These are phyloP conservation scores for Drosophila rubida DNA, from an alignment of 2,888 invertebrate genomes.

Conservation along the genomic window DNA sequence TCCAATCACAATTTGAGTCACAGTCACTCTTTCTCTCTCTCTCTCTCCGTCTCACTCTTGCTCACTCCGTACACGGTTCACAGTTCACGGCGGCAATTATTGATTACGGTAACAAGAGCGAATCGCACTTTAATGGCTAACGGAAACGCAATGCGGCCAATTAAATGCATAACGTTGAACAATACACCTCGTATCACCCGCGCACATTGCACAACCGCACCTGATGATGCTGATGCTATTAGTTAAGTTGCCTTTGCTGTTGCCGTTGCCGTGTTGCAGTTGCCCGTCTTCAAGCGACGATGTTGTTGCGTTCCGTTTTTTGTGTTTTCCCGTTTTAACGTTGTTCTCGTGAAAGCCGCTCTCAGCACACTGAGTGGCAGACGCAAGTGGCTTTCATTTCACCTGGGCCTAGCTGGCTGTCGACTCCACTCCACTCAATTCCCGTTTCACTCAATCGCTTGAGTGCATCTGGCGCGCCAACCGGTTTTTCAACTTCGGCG, in stretches of 20 bases:
- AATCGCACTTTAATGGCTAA: constrained; percentile 20
- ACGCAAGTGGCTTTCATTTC: constrained; percentile 81
- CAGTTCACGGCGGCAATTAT: constrained; percentile 43
- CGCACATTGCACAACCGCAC: constrained; percentile 47
- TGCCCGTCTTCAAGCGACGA: constrained; percentile 18
- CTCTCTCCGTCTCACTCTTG: background rate
- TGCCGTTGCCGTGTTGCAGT: constrained; percentile 17
- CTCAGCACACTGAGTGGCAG: constrained; percentile 82
- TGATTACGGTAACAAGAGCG: constrained; percentile 32
- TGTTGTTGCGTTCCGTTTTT: constrained; percentile 1
- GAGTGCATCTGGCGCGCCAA: constrained; percentile 73
- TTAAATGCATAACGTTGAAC: constrained; percentile 66
- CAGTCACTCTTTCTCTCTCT: constrained; percentile 25
- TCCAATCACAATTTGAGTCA: constrained; percentile 29
- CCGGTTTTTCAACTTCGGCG: constrained; percentile 72
- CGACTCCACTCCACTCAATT: constrained; percentile 30
- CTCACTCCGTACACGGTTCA: constrained; percentile 4
- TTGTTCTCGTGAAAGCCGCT: constrained; percentile 84
- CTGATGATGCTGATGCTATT: constrained; percentile 8
- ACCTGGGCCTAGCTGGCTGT: constrained; percentile 57
- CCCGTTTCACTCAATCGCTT: constrained; percentile 57
- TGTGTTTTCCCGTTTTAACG: constrained; percentile 65
- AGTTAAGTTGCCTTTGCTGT: constrained; percentile 7
- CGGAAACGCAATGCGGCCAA: constrained; percentile 61
- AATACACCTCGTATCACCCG: constrained; percentile 38